These are phyloP conservation scores for Zophobas atratus DNA, from an alignment of 1,140 invertebrate species.

Conservation along the genomic window DNA sequence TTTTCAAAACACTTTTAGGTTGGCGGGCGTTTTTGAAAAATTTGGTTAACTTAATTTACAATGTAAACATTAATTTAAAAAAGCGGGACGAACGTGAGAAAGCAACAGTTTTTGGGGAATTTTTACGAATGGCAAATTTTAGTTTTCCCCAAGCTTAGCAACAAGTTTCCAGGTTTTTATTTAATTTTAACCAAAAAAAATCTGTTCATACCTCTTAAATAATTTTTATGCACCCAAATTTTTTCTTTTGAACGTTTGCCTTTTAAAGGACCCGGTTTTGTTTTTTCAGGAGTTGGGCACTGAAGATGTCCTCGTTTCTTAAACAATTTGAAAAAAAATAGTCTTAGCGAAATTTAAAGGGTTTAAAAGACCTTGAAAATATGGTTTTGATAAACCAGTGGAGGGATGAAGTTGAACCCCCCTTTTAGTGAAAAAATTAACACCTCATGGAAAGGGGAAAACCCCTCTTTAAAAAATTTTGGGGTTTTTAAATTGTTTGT, in stretches of 20 bases:
- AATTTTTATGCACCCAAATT: conserved; percentile 1
- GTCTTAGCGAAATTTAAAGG: too few relatives aligned
- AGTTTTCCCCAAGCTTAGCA: background rate
- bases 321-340: conserved; percentile 11
- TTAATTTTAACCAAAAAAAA: background rate
- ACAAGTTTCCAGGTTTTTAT: background rate
- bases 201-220: background rate
- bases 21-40: background rate
- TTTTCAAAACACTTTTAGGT: background rate
- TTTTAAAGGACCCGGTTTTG: conserved; percentile 9
- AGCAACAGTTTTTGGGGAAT: background rate
- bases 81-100: conserved; percentile 7
- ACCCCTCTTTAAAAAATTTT: too few relatives aligned
- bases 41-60: conserved; percentile 9
- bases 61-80: conserved; percentile 12
- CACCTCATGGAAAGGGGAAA: too few relatives aligned
- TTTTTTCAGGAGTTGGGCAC: conserved; percentile 2
- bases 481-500: too few relatives aligned
- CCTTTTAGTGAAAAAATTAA: too few relatives aligned
- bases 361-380: too few relatives aligned
- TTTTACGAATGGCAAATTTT: background rate
- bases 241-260: background rate
- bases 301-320: conserved; percentile 1
- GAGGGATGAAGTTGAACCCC: too few relatives aligned
- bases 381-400: too few relatives aligned